A percentile compares a stretch with the other conserved stretches of the same genome.
Evolutionary conservation across 2,113 vertebrate genomes (phyloP).

Genomic region (Sterrhoptilus dennistouni): DNA sequence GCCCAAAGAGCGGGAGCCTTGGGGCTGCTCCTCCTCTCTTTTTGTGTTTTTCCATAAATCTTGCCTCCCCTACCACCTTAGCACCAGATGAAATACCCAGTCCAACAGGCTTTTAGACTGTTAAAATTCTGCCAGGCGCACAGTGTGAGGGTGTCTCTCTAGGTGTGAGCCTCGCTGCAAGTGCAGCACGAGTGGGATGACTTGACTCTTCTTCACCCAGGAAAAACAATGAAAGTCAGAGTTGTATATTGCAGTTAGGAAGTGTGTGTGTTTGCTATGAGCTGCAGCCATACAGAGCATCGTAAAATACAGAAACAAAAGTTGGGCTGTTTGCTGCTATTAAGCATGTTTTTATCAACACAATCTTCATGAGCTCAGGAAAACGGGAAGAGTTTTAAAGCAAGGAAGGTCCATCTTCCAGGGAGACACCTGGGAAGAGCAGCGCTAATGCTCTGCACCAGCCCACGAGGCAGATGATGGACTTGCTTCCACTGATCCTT

Average conservation of each 20-base stretch:
- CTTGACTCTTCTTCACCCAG: not conserved
- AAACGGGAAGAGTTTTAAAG: not conserved
- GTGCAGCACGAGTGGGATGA: not conserved
- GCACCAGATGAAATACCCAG: accelerated
- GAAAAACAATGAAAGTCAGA: not conserved
- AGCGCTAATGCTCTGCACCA: not conserved
- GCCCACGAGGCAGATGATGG: accelerated
- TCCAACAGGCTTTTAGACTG: accelerated
- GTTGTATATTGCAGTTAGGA: accelerated
- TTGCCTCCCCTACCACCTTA: not conserved
- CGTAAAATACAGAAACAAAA: not conserved
- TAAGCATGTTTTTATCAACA: accelerated
- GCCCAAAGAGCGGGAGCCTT: not conserved
- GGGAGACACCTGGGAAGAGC: not conserved
- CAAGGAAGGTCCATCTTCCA: not conserved
- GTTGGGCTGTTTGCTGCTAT: not conserved
- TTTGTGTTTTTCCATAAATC: not conserved
- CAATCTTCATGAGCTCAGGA: not conserved
- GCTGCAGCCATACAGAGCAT: not conserved
- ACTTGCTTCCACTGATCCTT: not conserved
- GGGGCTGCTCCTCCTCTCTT: not conserved
- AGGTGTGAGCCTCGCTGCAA: accelerated
- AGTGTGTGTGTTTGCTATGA: not conserved
- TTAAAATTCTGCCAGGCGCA: accelerated
- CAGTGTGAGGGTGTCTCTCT: not conserved